Percentiles rank a stretch among this genome's conserved stretches.
Evolutionary conservation across 2,888 invertebrate genomes (phyloP).

Genomic region (Balanococcus diminutus): DNA sequence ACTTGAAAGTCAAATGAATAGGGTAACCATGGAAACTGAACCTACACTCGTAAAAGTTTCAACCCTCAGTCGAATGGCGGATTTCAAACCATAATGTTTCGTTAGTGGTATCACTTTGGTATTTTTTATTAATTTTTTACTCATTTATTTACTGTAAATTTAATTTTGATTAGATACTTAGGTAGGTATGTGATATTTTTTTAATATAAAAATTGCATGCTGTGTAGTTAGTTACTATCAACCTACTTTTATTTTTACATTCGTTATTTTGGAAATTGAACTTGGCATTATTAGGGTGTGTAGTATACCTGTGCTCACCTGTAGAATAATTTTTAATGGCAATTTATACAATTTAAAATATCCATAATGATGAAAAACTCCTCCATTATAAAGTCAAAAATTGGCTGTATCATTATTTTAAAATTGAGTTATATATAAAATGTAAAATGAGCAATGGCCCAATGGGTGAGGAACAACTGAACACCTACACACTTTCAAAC

Average conservation of each 20-base stretch:
- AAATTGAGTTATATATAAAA: background rate
- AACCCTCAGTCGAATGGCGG: slow-evolving; percentile 26
- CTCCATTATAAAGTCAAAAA: too few species aligned
- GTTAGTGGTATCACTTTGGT: background rate
- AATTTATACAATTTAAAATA: background rate
- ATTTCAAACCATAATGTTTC: background rate
- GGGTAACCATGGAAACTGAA: slow-evolving; percentile 14
- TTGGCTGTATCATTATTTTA: too few species aligned
- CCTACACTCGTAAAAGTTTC: slow-evolving; percentile 30
- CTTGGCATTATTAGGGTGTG: background rate
- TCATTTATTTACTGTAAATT: background rate
- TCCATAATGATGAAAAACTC: background rate
- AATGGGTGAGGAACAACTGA: background rate
- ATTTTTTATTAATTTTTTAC: background rate
- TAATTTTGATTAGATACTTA: background rate
- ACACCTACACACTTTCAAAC: background rate
- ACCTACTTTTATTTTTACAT: background rate
- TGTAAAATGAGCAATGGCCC: too few species aligned
- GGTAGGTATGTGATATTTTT: background rate
- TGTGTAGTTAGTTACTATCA: background rate
- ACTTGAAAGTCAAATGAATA: slow-evolving; percentile 34
- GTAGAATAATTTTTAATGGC: background rate
- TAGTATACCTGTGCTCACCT: background rate
- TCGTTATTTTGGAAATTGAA: background rate
- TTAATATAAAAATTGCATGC: background rate